Percentiles rank a stretch among this genome's conserved stretches.
phyloP scores from a whole-genome alignment of 1,140 invertebrate species.

The Dysdera silvatica region DNA sequence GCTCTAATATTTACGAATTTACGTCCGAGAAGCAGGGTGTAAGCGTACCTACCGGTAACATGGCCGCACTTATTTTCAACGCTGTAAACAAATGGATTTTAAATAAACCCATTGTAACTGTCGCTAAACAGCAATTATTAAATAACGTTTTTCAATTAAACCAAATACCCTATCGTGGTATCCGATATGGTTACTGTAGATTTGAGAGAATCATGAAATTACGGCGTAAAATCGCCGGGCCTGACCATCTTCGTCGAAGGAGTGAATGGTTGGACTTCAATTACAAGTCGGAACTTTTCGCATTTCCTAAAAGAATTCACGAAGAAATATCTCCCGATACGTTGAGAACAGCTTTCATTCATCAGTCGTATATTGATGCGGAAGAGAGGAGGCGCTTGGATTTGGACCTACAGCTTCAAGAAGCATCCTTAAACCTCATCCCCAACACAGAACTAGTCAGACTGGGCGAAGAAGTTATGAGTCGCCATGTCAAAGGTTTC shows the following conservation, averaged over 20 bases:
- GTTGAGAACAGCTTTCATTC: constrained; percentile 66
- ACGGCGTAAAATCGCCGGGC: constrained; percentile 8
- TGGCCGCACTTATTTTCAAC: too few species aligned
- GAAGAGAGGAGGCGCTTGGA: constrained; percentile 60
- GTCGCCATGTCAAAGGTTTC: constrained; percentile 52
- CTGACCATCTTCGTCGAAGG: neutral
- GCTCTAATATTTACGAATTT: too few species aligned
- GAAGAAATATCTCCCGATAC: constrained; percentile 67
- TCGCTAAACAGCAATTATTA: too few species aligned
- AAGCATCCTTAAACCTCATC: constrained; percentile 50
- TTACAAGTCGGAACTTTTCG: constrained; percentile 75
- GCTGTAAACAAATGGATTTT: too few species aligned
- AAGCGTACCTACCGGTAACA: too few species aligned
- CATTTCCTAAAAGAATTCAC: constrained; percentile 74
- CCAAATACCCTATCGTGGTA: too few species aligned
- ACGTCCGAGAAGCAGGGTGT: too few species aligned
- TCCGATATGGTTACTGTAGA: neutral
- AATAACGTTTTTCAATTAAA: too few species aligned
- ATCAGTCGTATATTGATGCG: constrained; percentile 65
- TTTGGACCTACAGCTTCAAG: constrained; percentile 54
- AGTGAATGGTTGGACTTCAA: constrained; percentile 53
- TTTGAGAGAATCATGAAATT: constrained; percentile 10
- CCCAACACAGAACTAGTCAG: constrained; percentile 61
- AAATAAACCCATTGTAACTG: too few species aligned
- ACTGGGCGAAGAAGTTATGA: constrained; percentile 56